Base-by-base conservation (phyloP, 2,888 invertebrate genomes). In the Tribolium freemani region DNA sequence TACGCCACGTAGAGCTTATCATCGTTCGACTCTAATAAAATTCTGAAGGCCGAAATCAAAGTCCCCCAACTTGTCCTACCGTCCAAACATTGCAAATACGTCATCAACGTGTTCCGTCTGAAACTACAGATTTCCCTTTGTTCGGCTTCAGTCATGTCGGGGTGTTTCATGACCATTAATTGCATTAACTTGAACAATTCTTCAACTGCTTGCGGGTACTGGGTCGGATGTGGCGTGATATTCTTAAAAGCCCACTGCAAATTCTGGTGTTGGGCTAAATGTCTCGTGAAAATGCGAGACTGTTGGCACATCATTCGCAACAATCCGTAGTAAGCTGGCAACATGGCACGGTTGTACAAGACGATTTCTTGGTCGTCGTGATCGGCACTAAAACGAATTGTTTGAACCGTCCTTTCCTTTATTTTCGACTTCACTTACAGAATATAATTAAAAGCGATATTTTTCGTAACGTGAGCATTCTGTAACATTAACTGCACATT, bases 221-320 rank as follows among this genome's bases (percentile, higher is more conserved):
- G 94, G 16, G 96, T 96, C 4, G 96, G 96, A 87, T 96, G 96
- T n/a, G 97, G 96, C 31, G 96, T 96, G 76, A 98, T 97, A 86
- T 97, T 97, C 83, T 97, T 94, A 87, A 97, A 97, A 21, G 97
- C 97, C 97, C 97, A 98, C 84, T 96, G 96, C 50, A 98, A 91
- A 88, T 98, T 98, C 87, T 97, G 97, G 88, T 98, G 97, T 78
- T 93, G 93, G 0, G 96, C 95, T 68, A 98, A 88, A 82, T 94
- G 92, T 64, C 96, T 90, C 3, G 96, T 95, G 86, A 98, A 96
- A 20, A 92, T 88, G 53, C 93, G 90, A 3, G 97, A 97, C 79
- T 95, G 94, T 77, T 96, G 94, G 84, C 97, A 97, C 87, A 96
- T 97, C 86, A 97, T 90, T 75, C 96, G 90, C 80, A 98, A 88